phyloP scores from a whole-genome alignment of 2,888 invertebrate species.

The Philereme transversata region DNA sequence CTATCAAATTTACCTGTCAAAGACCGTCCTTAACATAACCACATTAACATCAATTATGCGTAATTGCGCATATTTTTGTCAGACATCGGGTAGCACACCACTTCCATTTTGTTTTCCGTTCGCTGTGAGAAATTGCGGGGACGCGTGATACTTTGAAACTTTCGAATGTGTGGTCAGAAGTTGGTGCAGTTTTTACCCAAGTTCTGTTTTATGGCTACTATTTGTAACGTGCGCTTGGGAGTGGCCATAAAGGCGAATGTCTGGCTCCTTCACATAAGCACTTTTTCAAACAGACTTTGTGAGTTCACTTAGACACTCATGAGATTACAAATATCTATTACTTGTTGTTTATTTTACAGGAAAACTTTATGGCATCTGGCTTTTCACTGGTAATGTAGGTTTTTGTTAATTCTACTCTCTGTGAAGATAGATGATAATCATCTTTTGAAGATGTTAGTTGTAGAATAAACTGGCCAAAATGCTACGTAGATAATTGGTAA shows the following conservation, averaged over 20 bases:
- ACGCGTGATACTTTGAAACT: conserved; percentile 37
- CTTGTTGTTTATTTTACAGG: conserved; percentile 21
- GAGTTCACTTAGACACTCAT: conserved; percentile 20
- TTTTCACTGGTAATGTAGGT: conserved; percentile 7
- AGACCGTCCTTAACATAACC: too few species aligned
- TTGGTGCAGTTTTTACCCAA: conserved; percentile 41
- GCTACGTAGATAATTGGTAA: conserved; percentile 34
- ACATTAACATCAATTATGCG: background rate
- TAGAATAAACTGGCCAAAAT: conserved; percentile 64
- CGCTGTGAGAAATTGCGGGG: conserved; percentile 37
- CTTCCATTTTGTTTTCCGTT: conserved; percentile 19
- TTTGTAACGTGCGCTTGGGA: conserved; percentile 38
- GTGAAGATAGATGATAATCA: conserved; percentile 27
- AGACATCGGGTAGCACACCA: conserved; percentile 7
- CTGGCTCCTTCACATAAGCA: conserved; percentile 31
- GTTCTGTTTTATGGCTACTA: conserved; percentile 39
- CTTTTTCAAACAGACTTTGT: conserved; percentile 26
- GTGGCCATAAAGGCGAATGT: conserved; percentile 34
- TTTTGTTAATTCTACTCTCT: conserved; percentile 1
- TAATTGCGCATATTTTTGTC: conserved; percentile 8
- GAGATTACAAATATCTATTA: conserved; percentile 12
- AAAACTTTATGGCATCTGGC: background rate
- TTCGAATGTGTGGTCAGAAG: conserved; percentile 41
- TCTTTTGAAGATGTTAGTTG: conserved; percentile 47
- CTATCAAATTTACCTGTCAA: background rate